Percentiles rank a stretch among this genome's conserved stretches.
phyloP scores from a whole-genome alignment of 2,113 vertebrate genomes.

The Ginglymostoma cirratum region DNA sequence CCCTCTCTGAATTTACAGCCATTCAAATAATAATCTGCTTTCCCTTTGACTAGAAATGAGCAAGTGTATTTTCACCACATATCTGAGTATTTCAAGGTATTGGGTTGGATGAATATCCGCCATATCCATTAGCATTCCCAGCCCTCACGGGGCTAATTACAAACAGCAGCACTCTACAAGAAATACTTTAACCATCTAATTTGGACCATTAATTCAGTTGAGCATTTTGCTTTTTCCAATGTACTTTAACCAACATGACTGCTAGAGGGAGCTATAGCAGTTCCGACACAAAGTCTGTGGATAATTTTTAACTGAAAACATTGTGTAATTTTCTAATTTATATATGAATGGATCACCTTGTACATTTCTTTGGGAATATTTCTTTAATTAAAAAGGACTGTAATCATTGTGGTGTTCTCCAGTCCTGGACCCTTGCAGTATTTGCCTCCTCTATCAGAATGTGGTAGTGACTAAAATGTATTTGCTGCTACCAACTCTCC shows the following conservation, averaged over 20 bases:
- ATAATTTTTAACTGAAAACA: background rate
- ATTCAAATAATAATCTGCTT: too few species aligned
- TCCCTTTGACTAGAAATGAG: background rate
- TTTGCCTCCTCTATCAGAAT: too few species aligned
- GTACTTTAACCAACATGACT: background rate
- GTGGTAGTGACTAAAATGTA: too few species aligned
- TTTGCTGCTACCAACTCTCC: too few species aligned
- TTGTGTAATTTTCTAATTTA: background rate
- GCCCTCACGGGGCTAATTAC: background rate
- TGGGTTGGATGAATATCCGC: background rate
- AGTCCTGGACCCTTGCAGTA: too few species aligned
- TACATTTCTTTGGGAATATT: background rate
- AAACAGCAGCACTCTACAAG: background rate
- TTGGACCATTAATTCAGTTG: background rate
- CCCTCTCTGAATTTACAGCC: too few species aligned
- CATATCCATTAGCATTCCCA: background rate
- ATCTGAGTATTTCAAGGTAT: background rate
- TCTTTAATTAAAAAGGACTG: background rate
- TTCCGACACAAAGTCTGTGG: background rate
- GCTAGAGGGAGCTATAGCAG: background rate
- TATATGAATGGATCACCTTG: background rate
- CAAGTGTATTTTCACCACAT: background rate
- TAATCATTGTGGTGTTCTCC: background rate
- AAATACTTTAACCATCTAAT: background rate
- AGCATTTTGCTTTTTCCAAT: background rate